Base-by-base conservation (phyloP, 1,140 invertebrate species). In the Aphis craccivora region DNA sequence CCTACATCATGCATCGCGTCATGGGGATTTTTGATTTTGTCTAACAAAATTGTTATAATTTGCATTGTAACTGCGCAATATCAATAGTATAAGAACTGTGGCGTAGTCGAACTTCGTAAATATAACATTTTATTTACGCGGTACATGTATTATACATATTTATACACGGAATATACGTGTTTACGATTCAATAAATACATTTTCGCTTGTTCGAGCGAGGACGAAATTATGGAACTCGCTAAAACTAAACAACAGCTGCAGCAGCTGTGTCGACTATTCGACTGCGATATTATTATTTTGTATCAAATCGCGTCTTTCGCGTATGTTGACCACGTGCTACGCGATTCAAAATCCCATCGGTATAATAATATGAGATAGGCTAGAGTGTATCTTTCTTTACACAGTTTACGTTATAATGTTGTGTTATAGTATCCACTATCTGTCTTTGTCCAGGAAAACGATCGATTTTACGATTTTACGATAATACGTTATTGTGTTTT, bases 141-240 rank as follows among this genome's bases (percentile, higher is more conserved):
- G 30, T 76, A 76, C 11, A 67, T 30, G 9, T 60, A 67, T n/a
- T 5, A 67, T 18, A n/a, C 30, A 76, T 76, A 76, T 76, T 18
- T 76, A n/a, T n/a, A 76, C n/a, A 76, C 14, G n/a, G 30, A n/a
- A 76, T 76, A 76, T 76, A n/a, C 30, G 60, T 76, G 30, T 18
- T 76, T 76, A 76, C 30, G 60, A 76, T 76, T 76, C 60, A 30
- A 76, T 35, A 76, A 76, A 76, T 76, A 76, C n/a, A 76, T 76
- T n/a, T 76, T 76, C 30, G 60, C 30, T 76, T 9, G 30, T 30
- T 67, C 60, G 25, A 25, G 25, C 8, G 20, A 7, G 25, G 30
- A 76, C 30, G 60, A 76, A n/a, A n/a, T 76, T 5, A 76, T n/a
- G 5, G 30, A 76, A 76, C 60, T n/a, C 60, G n/a, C 60, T n/a